A percentile compares a stretch with the other conserved stretches of the same genome.
phyloP scores from a whole-genome alignment of 2,888 invertebrate species.

The Cheilosia scutellata region DNA sequence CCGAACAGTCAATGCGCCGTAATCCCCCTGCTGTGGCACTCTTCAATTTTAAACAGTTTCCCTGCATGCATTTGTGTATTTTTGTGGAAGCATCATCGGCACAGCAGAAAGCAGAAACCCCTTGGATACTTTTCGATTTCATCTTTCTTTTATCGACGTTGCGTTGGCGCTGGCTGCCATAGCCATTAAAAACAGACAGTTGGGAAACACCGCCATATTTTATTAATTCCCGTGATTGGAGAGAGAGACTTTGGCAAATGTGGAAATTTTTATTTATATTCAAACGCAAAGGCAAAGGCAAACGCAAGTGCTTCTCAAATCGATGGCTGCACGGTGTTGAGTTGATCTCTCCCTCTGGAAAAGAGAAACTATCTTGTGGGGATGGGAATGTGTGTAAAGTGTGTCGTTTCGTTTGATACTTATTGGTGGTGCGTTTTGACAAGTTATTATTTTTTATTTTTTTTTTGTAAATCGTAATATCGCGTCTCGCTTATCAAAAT shows the following conservation, averaged over 20 bases:
- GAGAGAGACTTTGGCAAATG: conserved; percentile 40
- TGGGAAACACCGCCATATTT: conserved; percentile 69
- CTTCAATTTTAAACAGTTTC: conserved; percentile 44
- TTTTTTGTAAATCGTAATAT: conserved; percentile 17
- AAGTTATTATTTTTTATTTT: conserved; percentile 3
- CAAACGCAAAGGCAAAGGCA: neutral
- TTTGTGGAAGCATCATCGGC: conserved; percentile 24
- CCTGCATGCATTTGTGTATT: conserved; percentile 29
- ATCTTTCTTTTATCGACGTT: conserved; percentile 51
- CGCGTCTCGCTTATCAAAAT: conserved; percentile 11
- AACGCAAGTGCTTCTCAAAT: conserved; percentile 31
- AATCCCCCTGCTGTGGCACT: conserved; percentile 39
- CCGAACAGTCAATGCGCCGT: conserved; percentile 43
- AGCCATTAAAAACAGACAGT: conserved; percentile 18
- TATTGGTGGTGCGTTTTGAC: conserved; percentile 30
- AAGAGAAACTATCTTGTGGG: conserved; percentile 46
- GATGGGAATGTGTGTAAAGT: conserved; percentile 3
- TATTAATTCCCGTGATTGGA: conserved; percentile 60
- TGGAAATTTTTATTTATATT: conserved; percentile 41
- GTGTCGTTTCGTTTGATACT: conserved; percentile 13
- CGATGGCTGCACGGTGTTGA: conserved; percentile 7
- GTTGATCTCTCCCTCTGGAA: conserved; percentile 51
- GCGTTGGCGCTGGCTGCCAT: conserved; percentile 24
- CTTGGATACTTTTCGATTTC: conserved; percentile 53
- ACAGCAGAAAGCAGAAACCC: neutral